Evolutionary conservation across 2,113 vertebrate species (phyloP).

Genomic region (Peromyscus polionotus): DNA sequence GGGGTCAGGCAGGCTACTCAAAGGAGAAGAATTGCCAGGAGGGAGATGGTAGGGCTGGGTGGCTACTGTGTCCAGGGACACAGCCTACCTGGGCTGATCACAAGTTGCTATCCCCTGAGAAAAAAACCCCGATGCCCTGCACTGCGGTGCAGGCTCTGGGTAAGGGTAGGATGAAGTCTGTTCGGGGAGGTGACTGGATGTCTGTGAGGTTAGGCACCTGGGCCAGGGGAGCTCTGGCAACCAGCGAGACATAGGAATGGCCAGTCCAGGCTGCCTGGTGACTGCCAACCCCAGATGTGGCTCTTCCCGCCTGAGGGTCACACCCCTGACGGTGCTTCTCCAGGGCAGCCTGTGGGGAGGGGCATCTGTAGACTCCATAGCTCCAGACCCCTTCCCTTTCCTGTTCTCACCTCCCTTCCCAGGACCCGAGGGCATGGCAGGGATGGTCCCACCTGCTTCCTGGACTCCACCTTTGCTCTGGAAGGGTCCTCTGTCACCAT

Average conservation of each 20-base stretch:
- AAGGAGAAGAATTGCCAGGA: too few species aligned
- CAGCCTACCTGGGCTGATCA: not conserved
- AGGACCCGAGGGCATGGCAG: accelerated
- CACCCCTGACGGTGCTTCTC: not conserved
- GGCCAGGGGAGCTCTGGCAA: not conserved
- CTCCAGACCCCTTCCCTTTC: not conserved
- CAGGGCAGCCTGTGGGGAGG: not conserved
- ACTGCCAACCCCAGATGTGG: not conserved
- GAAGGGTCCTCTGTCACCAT: not conserved
- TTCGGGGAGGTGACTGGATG: not conserved
- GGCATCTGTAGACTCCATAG: not conserved
- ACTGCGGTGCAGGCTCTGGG: not conserved
- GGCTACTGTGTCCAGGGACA: not conserved
- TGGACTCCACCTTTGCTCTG: not conserved
- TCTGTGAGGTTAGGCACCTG: not conserved
- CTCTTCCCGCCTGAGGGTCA: not conserved
- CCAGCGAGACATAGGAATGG: not conserved
- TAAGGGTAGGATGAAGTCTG: not conserved
- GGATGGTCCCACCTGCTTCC: not conserved
- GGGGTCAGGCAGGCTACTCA: not conserved
- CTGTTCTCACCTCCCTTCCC: not conserved
- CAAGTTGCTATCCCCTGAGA: not conserved
- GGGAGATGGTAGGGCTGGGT: accelerated
- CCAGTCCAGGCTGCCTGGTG: not conserved
- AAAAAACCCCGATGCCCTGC: not conserved